Evolutionary conservation across 2,113 vertebrate species (phyloP).

Genomic region (Meleagris gallopavo): DNA sequence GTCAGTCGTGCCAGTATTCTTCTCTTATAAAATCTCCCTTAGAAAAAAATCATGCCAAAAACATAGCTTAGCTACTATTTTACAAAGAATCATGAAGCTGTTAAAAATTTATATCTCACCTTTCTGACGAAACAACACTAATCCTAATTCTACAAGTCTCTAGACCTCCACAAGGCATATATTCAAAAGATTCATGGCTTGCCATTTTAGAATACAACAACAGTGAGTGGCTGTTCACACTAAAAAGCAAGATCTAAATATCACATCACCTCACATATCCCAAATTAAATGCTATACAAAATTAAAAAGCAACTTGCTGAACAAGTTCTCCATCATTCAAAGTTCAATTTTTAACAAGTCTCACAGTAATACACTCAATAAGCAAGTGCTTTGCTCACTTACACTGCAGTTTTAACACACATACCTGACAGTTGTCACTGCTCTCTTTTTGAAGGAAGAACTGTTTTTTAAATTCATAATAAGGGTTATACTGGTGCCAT

Average conservation of each 20-base stretch:
- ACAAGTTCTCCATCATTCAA: background rate
- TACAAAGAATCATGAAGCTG: background rate
- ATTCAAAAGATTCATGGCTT: background rate
- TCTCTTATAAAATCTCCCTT: background rate
- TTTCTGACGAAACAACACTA: background rate
- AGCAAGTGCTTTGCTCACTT: background rate
- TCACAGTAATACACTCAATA: background rate
- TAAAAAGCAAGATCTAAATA: background rate
- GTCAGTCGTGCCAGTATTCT: background rate
- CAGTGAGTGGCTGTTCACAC: background rate
- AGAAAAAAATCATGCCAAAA: background rate
- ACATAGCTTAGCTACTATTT: background rate
- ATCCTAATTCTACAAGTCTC: background rate
- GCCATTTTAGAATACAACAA: background rate
- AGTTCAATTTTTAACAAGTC: background rate
- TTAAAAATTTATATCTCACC: background rate
- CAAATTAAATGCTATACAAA: background rate
- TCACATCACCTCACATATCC: background rate
- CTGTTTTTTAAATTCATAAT: slow-evolving; percentile 99
- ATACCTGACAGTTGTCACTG: slow-evolving; percentile 72
- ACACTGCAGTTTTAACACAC: background rate
- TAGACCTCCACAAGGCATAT: background rate
- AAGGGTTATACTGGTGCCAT: slow-evolving; percentile 95
- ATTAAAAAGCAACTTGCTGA: background rate
- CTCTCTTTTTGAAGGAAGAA: slow-evolving; percentile 96